Base-by-base conservation (phyloP, 2,888 invertebrate species). In the Pinctada fucata region DNA sequence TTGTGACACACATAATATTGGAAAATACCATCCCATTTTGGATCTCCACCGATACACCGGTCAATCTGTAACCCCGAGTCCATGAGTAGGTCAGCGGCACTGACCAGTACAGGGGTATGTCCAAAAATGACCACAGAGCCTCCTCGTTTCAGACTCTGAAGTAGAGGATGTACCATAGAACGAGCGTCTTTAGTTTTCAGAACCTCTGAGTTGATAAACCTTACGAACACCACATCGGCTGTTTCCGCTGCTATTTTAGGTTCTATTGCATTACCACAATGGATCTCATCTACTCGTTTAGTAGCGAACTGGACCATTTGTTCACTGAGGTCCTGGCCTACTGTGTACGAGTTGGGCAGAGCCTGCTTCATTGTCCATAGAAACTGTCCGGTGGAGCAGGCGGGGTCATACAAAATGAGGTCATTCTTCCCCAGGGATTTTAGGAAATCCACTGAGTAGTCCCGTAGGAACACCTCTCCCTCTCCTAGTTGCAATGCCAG, bases 331-430 rank as follows among this genome's bases (percentile, higher is more conserved):
- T 87, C 87, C 71, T 84, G 84, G n/a, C 87, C 87, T 13, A 84
- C 83, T 1, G 84, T 83, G 69, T 83, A 82, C 52, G 81, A 69
- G 6, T 83, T 83, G 3, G 83, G 83, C 13, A 85, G 65, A 2
- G 83, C 84, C 3, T 79, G 72, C 65, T 84, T 83, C 87, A 87
- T 85, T 1, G 85, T 86, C 52, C 72, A 82, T 63, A 87, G 79
- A 71, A 87, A 87, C 74, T 85, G 85, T n/a, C 87, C 87, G 0
- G 86, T 87, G 48, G 86, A 87, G 75, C 86, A 87, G 58, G 86
- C 87, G 68, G 85, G 85, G 79, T 87, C 87, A 72, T 82, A 87
- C 64, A 87, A 67, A 31, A 79, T 73, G 3, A 85, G 76, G 63
- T 84, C 83, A 2, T 82, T 79, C 6, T 77, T 79, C 5, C 69